Evolutionary conservation across 2,888 invertebrate genomes (phyloP).

Genomic region (Germaria angustata): DNA sequence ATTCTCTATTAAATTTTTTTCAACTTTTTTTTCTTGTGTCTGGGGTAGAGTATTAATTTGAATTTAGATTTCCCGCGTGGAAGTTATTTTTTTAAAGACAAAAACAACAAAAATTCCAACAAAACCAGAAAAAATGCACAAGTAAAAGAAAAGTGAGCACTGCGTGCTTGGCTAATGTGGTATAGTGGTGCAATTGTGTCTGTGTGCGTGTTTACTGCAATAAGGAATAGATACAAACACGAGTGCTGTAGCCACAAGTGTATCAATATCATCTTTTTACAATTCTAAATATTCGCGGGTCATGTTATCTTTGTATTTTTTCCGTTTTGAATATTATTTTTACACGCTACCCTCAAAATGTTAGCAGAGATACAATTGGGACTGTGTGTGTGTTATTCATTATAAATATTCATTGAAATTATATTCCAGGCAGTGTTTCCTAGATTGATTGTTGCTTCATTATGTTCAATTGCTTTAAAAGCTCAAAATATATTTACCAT

Average conservation of each 20-base stretch:
- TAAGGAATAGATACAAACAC: constrained; percentile 4
- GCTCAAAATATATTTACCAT: too few species aligned
- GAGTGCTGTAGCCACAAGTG: not conserved
- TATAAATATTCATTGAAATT: too few species aligned
- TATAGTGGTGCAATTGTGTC: constrained; percentile 32
- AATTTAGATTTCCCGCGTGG: constrained; percentile 67
- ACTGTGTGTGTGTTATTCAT: too few species aligned
- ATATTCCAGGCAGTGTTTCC: too few species aligned
- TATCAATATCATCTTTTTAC: constrained; percentile 42
- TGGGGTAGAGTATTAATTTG: constrained; percentile 59
- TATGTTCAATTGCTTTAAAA: too few species aligned
- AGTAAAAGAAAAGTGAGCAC: constrained; percentile 18
- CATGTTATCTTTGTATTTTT: constrained; percentile 24
- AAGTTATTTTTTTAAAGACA: constrained; percentile 43
- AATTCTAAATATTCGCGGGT: not conserved
- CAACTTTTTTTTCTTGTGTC: not conserved
- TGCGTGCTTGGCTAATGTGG: constrained; percentile 51
- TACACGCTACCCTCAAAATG: not conserved
- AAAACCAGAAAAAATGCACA: not conserved
- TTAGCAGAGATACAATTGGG: not conserved
- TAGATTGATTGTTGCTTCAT: too few species aligned
- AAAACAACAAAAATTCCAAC: not conserved
- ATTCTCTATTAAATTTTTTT: not conserved
- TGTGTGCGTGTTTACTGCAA: constrained; percentile 28
- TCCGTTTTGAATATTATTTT: constrained; percentile 19